phyloP scores from a whole-genome alignment of 1,140 invertebrate species.

The Campodea augens region DNA sequence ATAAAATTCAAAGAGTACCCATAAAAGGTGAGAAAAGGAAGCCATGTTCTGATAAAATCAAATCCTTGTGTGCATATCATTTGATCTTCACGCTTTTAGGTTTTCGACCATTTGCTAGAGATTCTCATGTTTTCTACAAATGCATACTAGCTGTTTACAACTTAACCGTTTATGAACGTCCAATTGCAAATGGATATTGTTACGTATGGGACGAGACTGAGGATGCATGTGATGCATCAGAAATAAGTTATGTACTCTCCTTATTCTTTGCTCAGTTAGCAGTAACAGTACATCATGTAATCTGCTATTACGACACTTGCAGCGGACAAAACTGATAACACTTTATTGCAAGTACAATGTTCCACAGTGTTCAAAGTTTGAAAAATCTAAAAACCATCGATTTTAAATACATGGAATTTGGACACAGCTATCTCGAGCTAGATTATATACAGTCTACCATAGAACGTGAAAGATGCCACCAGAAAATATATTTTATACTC shows the following conservation, averaged over 20 bases:
- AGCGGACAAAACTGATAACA: constrained; percentile 11
- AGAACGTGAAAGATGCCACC: not conserved
- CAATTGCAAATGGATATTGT: constrained; percentile 8
- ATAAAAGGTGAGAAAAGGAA: not conserved
- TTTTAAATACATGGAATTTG: not conserved
- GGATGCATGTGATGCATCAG: constrained; percentile 4
- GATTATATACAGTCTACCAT: not conserved
- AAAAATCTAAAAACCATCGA: not conserved
- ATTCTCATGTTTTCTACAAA: not conserved
- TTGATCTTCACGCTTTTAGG: not conserved
- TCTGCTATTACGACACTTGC: constrained; percentile 10
- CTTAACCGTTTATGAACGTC: not conserved
- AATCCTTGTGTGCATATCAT: no score
- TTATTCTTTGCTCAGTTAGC: constrained; percentile 7
- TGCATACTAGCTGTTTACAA: not conserved
- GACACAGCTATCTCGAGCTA: not conserved
- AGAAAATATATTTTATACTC: not conserved
- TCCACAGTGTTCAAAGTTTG: not conserved
- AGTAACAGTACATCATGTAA: constrained; percentile 6
- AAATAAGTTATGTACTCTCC: no score
- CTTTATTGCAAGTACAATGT: not conserved
- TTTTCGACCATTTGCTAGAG: not conserved
- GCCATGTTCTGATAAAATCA: no score
- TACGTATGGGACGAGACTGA: constrained; percentile 10
- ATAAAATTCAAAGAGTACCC: no score